phyloP scores from a whole-genome alignment of 23 tunicate genomes.

The Clavelina lepadiformis region DNA sequence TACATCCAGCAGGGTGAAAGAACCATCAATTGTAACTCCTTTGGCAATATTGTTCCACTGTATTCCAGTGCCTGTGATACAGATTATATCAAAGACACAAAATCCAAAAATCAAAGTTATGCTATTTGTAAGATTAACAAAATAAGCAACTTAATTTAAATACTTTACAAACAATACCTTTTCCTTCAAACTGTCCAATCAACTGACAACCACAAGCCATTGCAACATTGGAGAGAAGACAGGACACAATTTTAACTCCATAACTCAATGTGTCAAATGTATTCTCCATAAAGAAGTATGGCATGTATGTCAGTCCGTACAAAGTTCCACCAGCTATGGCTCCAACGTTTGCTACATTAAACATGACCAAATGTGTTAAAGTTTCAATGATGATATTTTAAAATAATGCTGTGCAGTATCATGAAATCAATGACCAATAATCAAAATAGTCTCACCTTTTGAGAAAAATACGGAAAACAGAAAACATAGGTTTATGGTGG shows the following conservation, averaged over 20 bases:
- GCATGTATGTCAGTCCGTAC: conserved; percentile 85
- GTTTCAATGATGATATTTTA: background rate
- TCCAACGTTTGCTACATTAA: conserved; percentile 90
- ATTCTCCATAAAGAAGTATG: conserved; percentile 64
- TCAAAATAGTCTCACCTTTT: conserved; percentile 85
- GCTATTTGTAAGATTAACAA: too few relatives aligned
- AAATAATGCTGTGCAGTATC: too few relatives aligned
- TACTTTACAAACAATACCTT: conserved; percentile 24
- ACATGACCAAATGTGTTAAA: too few relatives aligned
- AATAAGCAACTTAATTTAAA: background rate
- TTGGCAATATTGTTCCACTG: conserved; percentile 75
- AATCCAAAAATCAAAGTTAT: too few relatives aligned
- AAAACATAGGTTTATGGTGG: conserved; percentile 76
- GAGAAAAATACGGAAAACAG: conserved; percentile 75
- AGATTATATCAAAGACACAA: too few relatives aligned
- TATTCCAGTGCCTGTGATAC: conserved; percentile 70
- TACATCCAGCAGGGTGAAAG: conserved; percentile 59
- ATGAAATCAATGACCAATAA: too few relatives aligned
- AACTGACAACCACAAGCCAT: conserved; percentile 82
- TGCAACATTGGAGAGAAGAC: conserved; percentile 69
- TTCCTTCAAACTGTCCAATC: conserved; percentile 70
- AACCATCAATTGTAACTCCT: conserved; percentile 64
- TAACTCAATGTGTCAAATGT: conserved; percentile 22
- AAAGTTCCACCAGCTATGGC: conserved; percentile 90
- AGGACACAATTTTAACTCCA: conserved; percentile 24